Evolutionary conservation across 2,113 vertebrate genomes (phyloP), one percentile per base, ranked within the genome.

Genomic region (Leptocoma aspasia): DNA sequence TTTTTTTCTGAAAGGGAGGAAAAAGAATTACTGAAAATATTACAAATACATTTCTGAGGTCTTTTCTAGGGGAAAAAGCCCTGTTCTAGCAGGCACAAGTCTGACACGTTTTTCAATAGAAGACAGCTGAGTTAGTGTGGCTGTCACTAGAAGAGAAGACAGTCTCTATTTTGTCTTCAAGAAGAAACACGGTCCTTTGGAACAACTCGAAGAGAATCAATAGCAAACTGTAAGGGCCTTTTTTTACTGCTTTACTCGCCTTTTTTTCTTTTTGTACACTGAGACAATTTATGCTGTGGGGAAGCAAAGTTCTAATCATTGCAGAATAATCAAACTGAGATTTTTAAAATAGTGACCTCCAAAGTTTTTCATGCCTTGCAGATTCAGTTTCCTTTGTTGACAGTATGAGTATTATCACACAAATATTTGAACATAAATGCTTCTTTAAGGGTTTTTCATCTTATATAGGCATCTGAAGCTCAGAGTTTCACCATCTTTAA

Each of bases 141-240:
- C 47, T 88, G 79, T 80, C 90, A 59, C 26, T 44, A 37, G 82
- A 56, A 56, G 52, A 44, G 85, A 79, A 85, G 94, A 57, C 57
- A 79, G 49, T 49, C 35, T 76, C 9, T 95, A 59, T 89, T 94
- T 91, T 81, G 50, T 72, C 49, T 80, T 60, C 81, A 71, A 33
- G 70, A 94, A 83, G 79, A 85, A 96, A 80, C 63, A 90, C 7
- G 59, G 54, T 81, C n/a, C 65, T 94, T 91, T 82, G 81, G 56
- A 89, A 57, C 69, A 78, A 35, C n/a, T 72, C n/a, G 76, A 45
- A 42, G 44, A 92, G 66, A 57, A 89, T 90, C 42, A 2, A 82
- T 93, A 88, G 26, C 39, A 70, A 73, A 63, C 28, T 57, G 31
- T 53, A 78, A 63, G 31, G 64, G 37, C 16, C 10, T 37, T 75